A percentile compares a stretch with the other conserved stretches of the same genome.
Conservation (phyloP, 2,888 invertebrate genomes). For the Platynereis dumerilii region DNA sequence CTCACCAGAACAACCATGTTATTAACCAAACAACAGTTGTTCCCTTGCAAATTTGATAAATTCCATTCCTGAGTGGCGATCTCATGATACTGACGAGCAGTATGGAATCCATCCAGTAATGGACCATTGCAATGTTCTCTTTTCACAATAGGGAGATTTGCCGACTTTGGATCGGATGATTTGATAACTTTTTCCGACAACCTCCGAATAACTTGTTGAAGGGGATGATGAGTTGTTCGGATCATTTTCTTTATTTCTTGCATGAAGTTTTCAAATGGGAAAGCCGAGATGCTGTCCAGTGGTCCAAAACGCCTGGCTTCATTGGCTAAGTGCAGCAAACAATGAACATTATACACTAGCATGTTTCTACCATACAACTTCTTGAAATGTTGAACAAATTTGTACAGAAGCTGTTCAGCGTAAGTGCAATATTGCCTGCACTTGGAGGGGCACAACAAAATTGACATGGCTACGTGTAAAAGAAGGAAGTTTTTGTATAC, state of each 20-base stretch:
- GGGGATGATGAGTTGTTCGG: constrained; percentile 17
- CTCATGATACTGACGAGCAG: too few relatives aligned
- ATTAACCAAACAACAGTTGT: too few relatives aligned
- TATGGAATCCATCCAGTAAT: too few relatives aligned
- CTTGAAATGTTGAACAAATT: constrained; percentile 14
- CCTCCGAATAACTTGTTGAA: constrained; percentile 25
- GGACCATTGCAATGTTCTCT: too few relatives aligned
- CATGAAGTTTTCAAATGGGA: constrained; percentile 31
- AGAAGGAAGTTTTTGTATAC: constrained; percentile 41
- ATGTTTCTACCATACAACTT: constrained; percentile 24
- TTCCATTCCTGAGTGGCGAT: too few relatives aligned
- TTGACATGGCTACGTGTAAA: constrained; percentile 38
- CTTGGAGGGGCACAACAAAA: constrained; percentile 31
- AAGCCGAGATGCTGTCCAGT: constrained; percentile 28
- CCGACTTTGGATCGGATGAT: too few relatives aligned
- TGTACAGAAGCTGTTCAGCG: constrained; percentile 27
- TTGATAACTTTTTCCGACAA: constrained; percentile 11
- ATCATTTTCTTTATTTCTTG: constrained; percentile 26
- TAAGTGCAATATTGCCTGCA: constrained; percentile 8
- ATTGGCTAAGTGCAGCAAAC: constrained; percentile 22
- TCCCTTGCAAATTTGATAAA: too few relatives aligned
- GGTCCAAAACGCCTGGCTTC: constrained; percentile 17
- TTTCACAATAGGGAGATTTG: too few relatives aligned
- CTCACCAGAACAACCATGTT: too few relatives aligned
- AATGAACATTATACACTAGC: constrained; percentile 31